A percentile compares a stretch with the other conserved stretches of the same genome.
phyloP scores from a whole-genome alignment of 2,113 vertebrate species.

The Caracal caracal region DNA sequence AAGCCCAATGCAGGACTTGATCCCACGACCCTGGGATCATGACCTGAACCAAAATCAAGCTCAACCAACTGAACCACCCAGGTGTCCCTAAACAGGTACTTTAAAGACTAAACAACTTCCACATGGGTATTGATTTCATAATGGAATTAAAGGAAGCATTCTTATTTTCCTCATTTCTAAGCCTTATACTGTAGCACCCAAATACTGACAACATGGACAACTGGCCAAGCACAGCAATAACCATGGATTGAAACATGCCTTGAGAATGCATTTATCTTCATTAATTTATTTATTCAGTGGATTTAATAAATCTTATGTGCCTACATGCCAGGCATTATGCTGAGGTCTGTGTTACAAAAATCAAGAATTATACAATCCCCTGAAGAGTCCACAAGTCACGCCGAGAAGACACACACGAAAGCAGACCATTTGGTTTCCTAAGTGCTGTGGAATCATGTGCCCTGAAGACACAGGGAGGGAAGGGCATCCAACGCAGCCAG shows the following conservation, averaged over 20 bases:
- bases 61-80: no score
- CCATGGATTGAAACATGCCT: background rate
- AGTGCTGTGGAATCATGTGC: background rate
- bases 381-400: background rate
- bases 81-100: background rate
- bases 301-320: background rate
- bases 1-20: no score
- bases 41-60: no score
- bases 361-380: background rate
- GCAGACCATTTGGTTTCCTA: background rate
- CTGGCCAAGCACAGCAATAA: background rate
- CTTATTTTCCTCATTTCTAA: background rate
- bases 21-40: no score
- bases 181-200: background rate
- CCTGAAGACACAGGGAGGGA: background rate
- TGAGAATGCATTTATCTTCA: background rate
- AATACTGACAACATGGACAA: background rate
- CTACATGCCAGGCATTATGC: background rate
- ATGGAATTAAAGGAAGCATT: background rate
- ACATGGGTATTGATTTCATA: background rate
- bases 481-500: background rate
- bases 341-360: background rate
- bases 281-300: background rate
- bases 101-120: background rate
- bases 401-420: background rate